Conservation (phyloP, 2,888 invertebrate species). For the Leptinotarsa haldemani region DNA sequence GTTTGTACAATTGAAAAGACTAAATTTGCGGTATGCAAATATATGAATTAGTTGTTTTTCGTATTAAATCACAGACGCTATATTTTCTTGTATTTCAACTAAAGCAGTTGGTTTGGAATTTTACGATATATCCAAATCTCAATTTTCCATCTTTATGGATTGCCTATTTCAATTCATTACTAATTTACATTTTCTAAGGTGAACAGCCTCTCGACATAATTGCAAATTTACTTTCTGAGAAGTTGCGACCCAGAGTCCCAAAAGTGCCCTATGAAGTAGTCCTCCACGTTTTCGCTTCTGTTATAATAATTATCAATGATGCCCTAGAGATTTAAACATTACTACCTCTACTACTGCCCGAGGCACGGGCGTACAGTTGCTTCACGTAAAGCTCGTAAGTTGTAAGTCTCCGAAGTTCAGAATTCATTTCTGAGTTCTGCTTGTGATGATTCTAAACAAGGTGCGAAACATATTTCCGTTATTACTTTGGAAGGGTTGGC, state of each 20-base stretch:
- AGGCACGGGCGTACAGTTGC: constrained; percentile 38
- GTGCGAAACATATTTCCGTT: constrained; percentile 26
- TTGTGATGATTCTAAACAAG: constrained; percentile 29
- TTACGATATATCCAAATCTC: not conserved
- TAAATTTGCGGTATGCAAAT: no score
- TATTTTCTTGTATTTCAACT: no score
- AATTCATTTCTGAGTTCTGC: constrained; percentile 24
- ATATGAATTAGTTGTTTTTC: no score
- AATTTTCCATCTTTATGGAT: not conserved
- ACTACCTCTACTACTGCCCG: constrained; percentile 55
- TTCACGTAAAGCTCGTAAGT: constrained; percentile 35
- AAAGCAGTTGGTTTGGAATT: no score
- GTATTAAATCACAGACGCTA: no score
- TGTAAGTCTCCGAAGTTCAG: constrained; percentile 19
- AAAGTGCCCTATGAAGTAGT: constrained; percentile 61
- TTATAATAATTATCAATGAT: constrained; percentile 67
- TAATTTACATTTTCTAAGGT: not conserved
- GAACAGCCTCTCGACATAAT: constrained; percentile 14
- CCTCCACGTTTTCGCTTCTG: constrained; percentile 58
- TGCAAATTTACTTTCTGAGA: constrained; percentile 33
- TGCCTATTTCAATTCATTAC: not conserved
- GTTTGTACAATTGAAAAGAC: no score
- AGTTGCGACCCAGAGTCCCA: constrained; percentile 61
- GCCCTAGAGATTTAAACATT: constrained; percentile 62
- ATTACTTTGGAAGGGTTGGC: constrained; percentile 14